A percentile compares a stretch with the other conserved stretches of the same genome.
These are phyloP conservation scores for Standfussiana lucernea DNA, from an alignment of 2,888 invertebrate genomes.

Conservation along the genomic window DNA sequence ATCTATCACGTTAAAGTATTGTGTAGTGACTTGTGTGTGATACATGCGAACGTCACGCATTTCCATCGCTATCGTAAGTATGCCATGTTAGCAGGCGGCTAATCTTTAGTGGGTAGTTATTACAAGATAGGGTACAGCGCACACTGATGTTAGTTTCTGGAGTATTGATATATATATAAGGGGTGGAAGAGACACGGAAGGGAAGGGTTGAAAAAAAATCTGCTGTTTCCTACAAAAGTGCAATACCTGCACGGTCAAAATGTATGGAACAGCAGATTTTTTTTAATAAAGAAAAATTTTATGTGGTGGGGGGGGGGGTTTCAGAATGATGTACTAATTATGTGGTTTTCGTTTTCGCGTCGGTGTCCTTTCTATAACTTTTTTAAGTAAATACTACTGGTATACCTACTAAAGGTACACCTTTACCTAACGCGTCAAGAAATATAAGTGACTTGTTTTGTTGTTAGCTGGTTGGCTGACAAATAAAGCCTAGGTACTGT, in stretches of 20 bases:
- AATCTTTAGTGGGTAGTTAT: conserved; percentile 16
- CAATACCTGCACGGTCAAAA: too few species aligned
- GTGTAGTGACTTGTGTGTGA: background rate
- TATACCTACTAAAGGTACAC: background rate
- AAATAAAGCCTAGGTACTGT: background rate
- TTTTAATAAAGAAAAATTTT: too few species aligned
- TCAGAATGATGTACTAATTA: too few species aligned
- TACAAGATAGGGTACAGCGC: background rate
- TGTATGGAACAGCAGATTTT: too few species aligned
- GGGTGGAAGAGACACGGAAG: too few species aligned
- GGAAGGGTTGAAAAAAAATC: too few species aligned
- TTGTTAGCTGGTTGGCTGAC: background rate
- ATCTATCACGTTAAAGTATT: conserved; percentile 16
- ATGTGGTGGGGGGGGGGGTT: too few species aligned
- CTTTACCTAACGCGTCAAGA: background rate
- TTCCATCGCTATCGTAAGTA: conserved; percentile 1
- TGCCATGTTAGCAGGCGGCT: background rate
- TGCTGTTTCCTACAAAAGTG: too few species aligned
- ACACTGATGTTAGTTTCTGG: background rate
- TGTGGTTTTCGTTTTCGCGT: too few species aligned
- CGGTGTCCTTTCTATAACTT: too few species aligned
- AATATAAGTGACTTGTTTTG: background rate
- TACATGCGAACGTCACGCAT: conserved; percentile 24
- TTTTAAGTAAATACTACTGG: background rate
- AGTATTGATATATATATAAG: too few species aligned